Evolutionary conservation across 2,888 invertebrate genomes (phyloP).

Genomic region (Leptogaster cylindrica): DNA sequence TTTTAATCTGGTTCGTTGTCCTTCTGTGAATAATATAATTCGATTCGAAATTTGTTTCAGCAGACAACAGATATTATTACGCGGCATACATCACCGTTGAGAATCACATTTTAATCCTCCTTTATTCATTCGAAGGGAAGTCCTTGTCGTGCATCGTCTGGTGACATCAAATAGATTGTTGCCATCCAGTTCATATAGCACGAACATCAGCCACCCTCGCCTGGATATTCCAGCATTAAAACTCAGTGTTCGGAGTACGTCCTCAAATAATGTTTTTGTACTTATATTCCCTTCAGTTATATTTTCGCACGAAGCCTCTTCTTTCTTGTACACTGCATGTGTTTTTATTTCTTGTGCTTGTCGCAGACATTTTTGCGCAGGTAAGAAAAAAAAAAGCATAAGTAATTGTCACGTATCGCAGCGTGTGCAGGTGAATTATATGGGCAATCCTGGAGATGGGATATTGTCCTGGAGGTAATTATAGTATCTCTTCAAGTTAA

Average conservation of each 20-base stretch:
- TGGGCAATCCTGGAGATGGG: too few relatives aligned
- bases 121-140: conserved; percentile 22
- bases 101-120: conserved; percentile 9
- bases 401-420: conserved; percentile 33
- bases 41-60: too few relatives aligned
- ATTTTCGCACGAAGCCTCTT: conserved; percentile 24
- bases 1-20: too few relatives aligned
- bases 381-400: conserved; percentile 1
- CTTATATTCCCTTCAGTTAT: conserved; percentile 14
- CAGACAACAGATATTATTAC: too few relatives aligned
- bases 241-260: conserved; percentile 21
- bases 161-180: conserved; percentile 5
- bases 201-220: not conserved
- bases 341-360: too few relatives aligned
- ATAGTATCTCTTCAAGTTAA: too few relatives aligned
- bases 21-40: too few relatives aligned
- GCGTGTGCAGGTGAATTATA: too few relatives aligned
- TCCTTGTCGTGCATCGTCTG: conserved; percentile 18
- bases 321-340: too few relatives aligned
- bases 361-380: conserved; percentile 17
- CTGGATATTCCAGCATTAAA: conserved; percentile 8
- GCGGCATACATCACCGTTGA: too few relatives aligned
- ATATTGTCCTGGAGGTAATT: too few relatives aligned
- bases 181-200: conserved; percentile 7
- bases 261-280: conserved; percentile 34